Evolutionary conservation across 2,113 vertebrate genomes (phyloP), one percentile per base, ranked within the genome.

Genomic region (Notiomystis cincta): DNA sequence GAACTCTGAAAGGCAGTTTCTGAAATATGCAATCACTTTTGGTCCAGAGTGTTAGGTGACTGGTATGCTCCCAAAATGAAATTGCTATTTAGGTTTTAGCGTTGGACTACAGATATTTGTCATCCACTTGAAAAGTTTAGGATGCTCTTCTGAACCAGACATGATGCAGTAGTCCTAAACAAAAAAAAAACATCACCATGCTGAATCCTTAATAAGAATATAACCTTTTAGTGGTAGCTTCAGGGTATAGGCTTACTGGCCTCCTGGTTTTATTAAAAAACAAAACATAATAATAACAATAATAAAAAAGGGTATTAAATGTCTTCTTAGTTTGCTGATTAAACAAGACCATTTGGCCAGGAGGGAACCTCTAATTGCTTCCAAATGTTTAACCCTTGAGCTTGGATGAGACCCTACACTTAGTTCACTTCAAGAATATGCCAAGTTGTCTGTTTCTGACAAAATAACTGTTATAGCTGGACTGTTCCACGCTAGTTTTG

Each of bases 371-470:
- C 82, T 97, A 89, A 98, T 98, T 93, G 92, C 75, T 98, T 97
- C 97, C 98, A 98, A 73, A 98, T 98, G 97, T 96, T 96, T 93
- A 67, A 85, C 95, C 85, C 94, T 95, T 90, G 96, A 97, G 86
- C 91, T 97, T 97, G 96, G 96, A 94, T 94, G 76, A 83, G 72
- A 90, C 89, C 73, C 33, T 85, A 86, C 82, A 79, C 77, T 97
- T 97, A 95, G 84, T 95, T 97, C 89, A 95, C 65, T 95, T 92
- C 60, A 96, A 94, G 96, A 98, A 97, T 96, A 96, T 96, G 97
- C 96, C 64, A 92, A 93, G 87, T 92, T 96, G 65, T 96, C 89
- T 89, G 38, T 96, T 98, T 93, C 94, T 95, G 67, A 78, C 40
- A 82, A 73, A 97, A 92, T 95, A 91, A 95, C 95, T 95, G 91